A percentile compares a stretch with the other conserved stretches of the same genome.
These are phyloP conservation scores for Lutjanus argentimaculatus DNA, from an alignment of 2,797 vertebrate species.

Conservation along the genomic window DNA sequence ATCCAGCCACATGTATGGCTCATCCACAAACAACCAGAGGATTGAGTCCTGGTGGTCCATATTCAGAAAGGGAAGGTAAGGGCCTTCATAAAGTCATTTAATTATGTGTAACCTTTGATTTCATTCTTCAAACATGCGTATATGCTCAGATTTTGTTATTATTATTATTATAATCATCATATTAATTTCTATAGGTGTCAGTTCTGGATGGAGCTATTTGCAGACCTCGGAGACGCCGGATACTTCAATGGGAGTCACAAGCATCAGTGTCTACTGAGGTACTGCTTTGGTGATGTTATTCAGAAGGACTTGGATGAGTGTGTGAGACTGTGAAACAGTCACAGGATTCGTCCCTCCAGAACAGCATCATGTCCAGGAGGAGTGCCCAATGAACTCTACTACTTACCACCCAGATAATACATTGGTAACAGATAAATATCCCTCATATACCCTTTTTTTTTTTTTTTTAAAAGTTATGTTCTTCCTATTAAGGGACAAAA, in stretches of 20 bases:
- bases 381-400: constrained; percentile 15
- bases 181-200: constrained; percentile 39
- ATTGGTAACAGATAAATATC: background rate
- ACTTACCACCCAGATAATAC: constrained; percentile 52
- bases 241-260: constrained; percentile 53
- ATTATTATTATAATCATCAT: background rate
- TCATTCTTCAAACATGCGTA: constrained; percentile 1
- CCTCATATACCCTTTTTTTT: no score
- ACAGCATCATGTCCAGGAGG: constrained; percentile 59
- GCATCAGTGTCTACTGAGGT: constrained; percentile 52
- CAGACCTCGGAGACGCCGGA: constrained; percentile 55
- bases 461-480: no score
- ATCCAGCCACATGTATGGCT: constrained; percentile 36
- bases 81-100: background rate
- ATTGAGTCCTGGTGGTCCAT: constrained; percentile 2
- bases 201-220: constrained; percentile 65
- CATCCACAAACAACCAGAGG: constrained; percentile 28
- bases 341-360: constrained; percentile 42
- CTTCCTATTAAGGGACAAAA: no score
- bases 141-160: background rate
- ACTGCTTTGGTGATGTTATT: constrained; percentile 20
- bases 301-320: constrained; percentile 26
- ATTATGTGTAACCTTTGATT: background rate
- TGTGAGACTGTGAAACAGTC: constrained; percentile 30
- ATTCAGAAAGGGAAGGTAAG: constrained; percentile 1